Percentiles rank a stretch among this genome's conserved stretches.
Evolutionary conservation across 2,888 invertebrate genomes (phyloP).

Genomic region (Tupiocoris notatus): DNA sequence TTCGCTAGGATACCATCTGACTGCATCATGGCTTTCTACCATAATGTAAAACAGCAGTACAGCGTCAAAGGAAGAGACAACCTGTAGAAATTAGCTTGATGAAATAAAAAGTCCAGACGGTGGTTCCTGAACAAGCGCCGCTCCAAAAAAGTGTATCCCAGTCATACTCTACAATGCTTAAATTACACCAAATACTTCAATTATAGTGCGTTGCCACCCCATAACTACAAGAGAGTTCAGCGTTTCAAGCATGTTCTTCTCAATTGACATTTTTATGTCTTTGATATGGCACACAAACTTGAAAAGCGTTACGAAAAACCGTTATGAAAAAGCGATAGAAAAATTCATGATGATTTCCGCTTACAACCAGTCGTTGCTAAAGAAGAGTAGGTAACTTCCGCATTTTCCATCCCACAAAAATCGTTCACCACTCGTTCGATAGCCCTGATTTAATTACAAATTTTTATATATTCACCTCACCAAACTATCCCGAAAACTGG

Average conservation of each 20-base stretch:
- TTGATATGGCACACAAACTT: too few species aligned
- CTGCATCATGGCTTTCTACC: background rate
- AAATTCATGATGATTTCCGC: too few species aligned
- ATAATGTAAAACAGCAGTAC: background rate
- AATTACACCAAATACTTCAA: background rate
- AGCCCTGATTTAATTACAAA: too few species aligned
- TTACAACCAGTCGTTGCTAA: too few species aligned
- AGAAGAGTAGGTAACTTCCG: too few species aligned
- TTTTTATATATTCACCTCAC: too few species aligned
- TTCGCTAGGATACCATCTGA: background rate
- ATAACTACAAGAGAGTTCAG: background rate
- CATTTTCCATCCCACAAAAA: too few species aligned
- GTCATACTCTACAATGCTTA: background rate
- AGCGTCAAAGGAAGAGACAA: background rate
- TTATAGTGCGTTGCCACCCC: background rate
- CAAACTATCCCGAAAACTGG: too few species aligned
- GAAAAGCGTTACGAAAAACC: too few species aligned
- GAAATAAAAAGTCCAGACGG: background rate
- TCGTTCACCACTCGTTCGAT: too few species aligned
- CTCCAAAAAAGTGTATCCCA: background rate
- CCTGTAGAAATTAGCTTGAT: background rate
- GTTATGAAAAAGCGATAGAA: too few species aligned
- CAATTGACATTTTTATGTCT: too few species aligned
- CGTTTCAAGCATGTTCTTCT: background rate
- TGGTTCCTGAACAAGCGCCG: background rate